A percentile compares a stretch with the other conserved stretches of the same genome.
Conservation (phyloP, 2,888 invertebrate genomes). For the Synanthedon andrenaeformis region DNA sequence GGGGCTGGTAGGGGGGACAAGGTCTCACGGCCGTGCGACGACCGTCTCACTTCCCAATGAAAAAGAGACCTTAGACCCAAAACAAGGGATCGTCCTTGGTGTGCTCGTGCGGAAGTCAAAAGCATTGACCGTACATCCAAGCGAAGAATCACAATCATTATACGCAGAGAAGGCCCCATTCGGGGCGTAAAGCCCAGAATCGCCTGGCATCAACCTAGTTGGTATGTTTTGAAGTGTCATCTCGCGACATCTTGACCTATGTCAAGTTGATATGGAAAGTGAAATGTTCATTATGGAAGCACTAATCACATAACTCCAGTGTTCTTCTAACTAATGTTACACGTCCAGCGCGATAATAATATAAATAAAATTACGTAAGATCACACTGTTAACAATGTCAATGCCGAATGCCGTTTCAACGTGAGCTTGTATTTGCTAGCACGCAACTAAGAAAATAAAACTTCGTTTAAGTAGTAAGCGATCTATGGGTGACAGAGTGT, state of each 20-base stretch:
- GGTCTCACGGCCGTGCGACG: conserved; percentile 45
- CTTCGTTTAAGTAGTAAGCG: conserved; percentile 6
- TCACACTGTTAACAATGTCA: conserved; percentile 21
- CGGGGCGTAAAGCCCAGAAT: conserved; percentile 18
- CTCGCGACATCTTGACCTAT: conserved; percentile 26
- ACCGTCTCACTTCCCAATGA: conserved; percentile 58
- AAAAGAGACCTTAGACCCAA: conserved; percentile 50
- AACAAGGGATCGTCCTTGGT: conserved; percentile 49
- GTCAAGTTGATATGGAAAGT: conserved; percentile 58
- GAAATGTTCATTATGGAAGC: conserved; percentile 8
- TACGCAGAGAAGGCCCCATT: not conserved
- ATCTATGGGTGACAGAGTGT: conserved; percentile 38
- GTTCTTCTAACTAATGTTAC: too few relatives aligned
- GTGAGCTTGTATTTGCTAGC: not conserved
- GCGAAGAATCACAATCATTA: conserved; percentile 5
- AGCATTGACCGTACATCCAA: conserved; percentile 14
- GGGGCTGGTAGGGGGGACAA: conserved; percentile 24
- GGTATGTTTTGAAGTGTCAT: conserved; percentile 25
- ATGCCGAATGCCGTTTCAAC: conserved; percentile 13
- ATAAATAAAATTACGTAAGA: too few relatives aligned
- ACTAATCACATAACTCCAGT: not conserved
- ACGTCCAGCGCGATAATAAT: too few relatives aligned
- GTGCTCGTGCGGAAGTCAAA: conserved; percentile 36
- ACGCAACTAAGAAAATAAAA: not conserved
- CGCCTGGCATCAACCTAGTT: conserved; percentile 24